A percentile compares a stretch with the other conserved stretches of the same genome.
Evolutionary conservation across 2,888 invertebrate species (phyloP).

Genomic region (Phasia obesa): DNA sequence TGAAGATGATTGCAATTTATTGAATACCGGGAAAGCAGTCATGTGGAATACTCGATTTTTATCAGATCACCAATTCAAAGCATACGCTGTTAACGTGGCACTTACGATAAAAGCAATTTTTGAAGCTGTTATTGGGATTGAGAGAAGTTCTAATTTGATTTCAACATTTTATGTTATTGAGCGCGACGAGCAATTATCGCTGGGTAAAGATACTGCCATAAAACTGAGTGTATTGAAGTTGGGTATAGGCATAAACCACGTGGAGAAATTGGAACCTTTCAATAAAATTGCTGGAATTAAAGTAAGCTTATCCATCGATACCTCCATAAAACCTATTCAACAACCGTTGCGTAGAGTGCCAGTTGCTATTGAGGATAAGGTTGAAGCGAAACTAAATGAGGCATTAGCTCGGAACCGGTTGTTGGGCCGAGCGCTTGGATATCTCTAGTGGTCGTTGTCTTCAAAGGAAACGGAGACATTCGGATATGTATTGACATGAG

Average conservation of each 20-base stretch:
- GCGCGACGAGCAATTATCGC: constrained; percentile 50
- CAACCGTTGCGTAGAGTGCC: neutral
- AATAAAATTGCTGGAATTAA: neutral
- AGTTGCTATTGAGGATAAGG: constrained; percentile 33
- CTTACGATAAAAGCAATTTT: too few species aligned
- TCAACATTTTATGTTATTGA: too few species aligned
- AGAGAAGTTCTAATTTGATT: constrained; percentile 48
- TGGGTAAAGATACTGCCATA: constrained; percentile 30
- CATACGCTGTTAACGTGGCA: too few species aligned
- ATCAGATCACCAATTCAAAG: too few species aligned
- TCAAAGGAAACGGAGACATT: neutral
- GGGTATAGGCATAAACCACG: constrained; percentile 51
- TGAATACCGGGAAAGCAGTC: constrained; percentile 9
- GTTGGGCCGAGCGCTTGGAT: constrained; percentile 69
- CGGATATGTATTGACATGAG: constrained; percentile 31
- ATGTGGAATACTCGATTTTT: constrained; percentile 19
- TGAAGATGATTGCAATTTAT: constrained; percentile 25
- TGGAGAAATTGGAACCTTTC: constrained; percentile 42
- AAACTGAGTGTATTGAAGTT: constrained; percentile 54
- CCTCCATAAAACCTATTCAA: too few species aligned
- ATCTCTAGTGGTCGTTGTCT: constrained; percentile 27
- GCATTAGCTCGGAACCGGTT: constrained; percentile 71
- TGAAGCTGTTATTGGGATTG: too few species aligned
- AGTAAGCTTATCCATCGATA: too few species aligned
- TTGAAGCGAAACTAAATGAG: constrained; percentile 68